Evolutionary conservation across 2,113 vertebrate species (phyloP).

Genomic region (Cheirogaleus medius): DNA sequence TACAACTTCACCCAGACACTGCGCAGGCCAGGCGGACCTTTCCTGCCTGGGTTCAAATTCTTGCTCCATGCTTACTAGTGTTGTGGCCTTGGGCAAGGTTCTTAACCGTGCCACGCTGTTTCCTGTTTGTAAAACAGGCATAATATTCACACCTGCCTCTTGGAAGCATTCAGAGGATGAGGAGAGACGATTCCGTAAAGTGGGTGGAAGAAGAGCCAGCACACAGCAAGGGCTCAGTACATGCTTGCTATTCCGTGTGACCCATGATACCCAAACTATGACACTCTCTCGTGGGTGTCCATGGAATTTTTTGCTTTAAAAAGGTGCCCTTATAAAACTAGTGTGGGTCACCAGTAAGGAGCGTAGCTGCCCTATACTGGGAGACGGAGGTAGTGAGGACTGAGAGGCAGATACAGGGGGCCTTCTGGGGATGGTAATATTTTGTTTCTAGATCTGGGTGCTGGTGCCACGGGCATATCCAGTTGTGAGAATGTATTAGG

Average conservation of each 20-base stretch:
- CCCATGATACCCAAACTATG: rapidly evolving
- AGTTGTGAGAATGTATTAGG: neutral
- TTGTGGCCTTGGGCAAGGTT: neutral
- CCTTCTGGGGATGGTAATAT: rapidly evolving
- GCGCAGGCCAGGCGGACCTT: rapidly evolving
- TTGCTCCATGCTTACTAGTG: neutral
- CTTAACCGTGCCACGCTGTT: rapidly evolving
- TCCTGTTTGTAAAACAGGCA: neutral
- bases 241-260: rapidly evolving
- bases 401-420: neutral
- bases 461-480: neutral
- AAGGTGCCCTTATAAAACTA: neutral
- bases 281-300: neutral
- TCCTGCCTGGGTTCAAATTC: neutral
- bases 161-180: neutral
- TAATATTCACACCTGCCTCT: rapidly evolving
- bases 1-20: rapidly evolving
- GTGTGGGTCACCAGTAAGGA: neutral
- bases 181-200: rapidly evolving
- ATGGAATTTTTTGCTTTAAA: neutral
- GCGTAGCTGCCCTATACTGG: rapidly evolving
- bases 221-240: rapidly evolving
- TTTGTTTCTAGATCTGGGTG: neutral
- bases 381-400: neutral
- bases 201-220: neutral